Conservation (phyloP, 2,888 invertebrate genomes). For the Leptopterna dolabrata region DNA sequence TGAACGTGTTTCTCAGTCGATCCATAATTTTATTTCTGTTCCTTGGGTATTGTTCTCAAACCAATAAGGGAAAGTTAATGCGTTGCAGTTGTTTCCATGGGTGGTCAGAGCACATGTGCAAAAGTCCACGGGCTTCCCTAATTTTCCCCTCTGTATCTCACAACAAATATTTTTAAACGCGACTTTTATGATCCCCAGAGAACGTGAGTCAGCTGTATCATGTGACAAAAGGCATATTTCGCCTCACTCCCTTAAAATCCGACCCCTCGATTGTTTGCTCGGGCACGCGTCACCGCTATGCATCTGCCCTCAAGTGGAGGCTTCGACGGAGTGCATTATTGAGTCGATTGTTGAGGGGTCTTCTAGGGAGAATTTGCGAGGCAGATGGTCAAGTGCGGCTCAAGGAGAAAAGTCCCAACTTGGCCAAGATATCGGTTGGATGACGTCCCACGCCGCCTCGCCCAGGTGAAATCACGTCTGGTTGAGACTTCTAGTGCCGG, state of each 20-base stretch:
- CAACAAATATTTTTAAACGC: slow-evolving; percentile 43
- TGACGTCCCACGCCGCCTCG: slow-evolving; percentile 24
- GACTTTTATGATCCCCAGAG: slow-evolving; percentile 38
- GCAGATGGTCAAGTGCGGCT: slow-evolving; percentile 31
- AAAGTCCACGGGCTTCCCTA: slow-evolving; percentile 19
- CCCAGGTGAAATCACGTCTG: slow-evolving; percentile 29
- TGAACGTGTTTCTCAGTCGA: no score
- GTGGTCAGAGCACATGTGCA: neutral
- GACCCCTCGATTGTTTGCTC: slow-evolving; percentile 32
- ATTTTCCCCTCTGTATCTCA: slow-evolving; percentile 1
- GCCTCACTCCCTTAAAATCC: neutral
- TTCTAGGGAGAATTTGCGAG: neutral
- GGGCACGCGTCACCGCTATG: slow-evolving; percentile 38
- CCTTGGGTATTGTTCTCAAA: neutral
- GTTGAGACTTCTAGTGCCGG: neutral
- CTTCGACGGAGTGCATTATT: neutral
- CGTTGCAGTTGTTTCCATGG: neutral
- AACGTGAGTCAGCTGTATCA: slow-evolving; percentile 48
- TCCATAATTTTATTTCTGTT: no score
- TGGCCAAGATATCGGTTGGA: slow-evolving; percentile 12
- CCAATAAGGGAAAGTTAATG: neutral
- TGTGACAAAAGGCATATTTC: slow-evolving; percentile 38
- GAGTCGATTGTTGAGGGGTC: neutral
- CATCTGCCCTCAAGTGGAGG: slow-evolving; percentile 30
- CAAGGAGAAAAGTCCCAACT: slow-evolving; percentile 13